These are phyloP conservation scores for Drosophila melanica DNA, from an alignment of 1,140 invertebrate species.

Conservation along the genomic window DNA sequence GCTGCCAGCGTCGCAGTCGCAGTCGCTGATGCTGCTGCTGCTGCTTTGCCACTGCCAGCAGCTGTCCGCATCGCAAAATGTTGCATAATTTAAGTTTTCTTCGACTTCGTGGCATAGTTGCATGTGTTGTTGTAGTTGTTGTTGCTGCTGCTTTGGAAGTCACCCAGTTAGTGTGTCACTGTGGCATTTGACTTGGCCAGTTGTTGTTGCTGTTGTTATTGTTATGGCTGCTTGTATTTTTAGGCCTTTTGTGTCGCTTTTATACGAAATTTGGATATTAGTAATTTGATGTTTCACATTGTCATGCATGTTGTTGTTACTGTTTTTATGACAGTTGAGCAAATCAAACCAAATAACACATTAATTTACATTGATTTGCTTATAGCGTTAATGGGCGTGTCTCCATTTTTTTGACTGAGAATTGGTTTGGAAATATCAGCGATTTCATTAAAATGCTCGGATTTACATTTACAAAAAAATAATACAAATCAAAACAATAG, in stretches of 20 bases:
- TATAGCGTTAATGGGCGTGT: constrained; percentile 8
- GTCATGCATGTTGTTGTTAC: constrained; percentile 45
- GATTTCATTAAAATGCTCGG: background rate
- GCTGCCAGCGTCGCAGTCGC: background rate
- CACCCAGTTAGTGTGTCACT: constrained; percentile 78
- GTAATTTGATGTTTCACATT: constrained; percentile 69
- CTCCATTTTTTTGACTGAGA: background rate
- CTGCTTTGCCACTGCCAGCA: constrained; percentile 38
- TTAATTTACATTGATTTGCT: constrained; percentile 31
- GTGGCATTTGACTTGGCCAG: constrained; percentile 63
- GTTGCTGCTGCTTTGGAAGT: constrained; percentile 60
- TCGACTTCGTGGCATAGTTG: constrained; percentile 35
- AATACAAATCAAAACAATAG: background rate
- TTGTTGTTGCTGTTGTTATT: constrained; percentile 26
- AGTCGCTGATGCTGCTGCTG: background rate
- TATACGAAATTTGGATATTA: constrained; percentile 62
- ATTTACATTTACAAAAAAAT: background rate
- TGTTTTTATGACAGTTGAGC: constrained; percentile 18
- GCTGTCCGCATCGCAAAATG: constrained; percentile 54
- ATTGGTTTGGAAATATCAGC: constrained; percentile 13
- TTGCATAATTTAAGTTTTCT: constrained; percentile 69
- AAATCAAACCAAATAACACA: constrained; percentile 20
- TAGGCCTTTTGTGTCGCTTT: constrained; percentile 43
- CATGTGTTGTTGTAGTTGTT: constrained; percentile 53
- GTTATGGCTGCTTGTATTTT: constrained; percentile 11